Conservation (phyloP, 2,113 vertebrate genomes). For the Todiramphus chloris region DNA sequence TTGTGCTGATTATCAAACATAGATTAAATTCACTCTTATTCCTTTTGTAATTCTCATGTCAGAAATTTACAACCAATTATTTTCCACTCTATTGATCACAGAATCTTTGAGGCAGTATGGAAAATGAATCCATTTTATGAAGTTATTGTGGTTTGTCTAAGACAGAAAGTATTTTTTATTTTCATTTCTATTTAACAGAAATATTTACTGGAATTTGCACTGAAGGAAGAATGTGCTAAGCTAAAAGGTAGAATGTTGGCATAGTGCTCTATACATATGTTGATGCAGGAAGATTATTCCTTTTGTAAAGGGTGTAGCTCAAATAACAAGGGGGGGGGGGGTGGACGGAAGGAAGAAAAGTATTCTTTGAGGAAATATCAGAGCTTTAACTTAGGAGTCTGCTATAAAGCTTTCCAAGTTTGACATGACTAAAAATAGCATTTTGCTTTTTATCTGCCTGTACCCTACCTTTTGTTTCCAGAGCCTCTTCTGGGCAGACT, state of each 20-base stretch:
- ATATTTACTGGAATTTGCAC: constrained; percentile 37
- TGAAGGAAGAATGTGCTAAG: not conserved
- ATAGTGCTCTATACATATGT: not conserved
- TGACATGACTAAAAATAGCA: not conserved
- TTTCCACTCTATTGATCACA: constrained; percentile 2
- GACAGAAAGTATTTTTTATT: constrained; percentile 14
- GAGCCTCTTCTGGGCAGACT: not conserved
- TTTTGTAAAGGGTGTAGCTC: not conserved
- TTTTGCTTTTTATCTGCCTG: not conserved
- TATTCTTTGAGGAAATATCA: not conserved
- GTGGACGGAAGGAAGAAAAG: too few relatives aligned
- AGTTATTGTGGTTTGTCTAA: constrained; percentile 53
- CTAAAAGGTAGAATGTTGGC: not conserved
- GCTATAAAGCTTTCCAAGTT: not conserved
- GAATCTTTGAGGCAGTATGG: not conserved
- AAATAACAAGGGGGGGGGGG: too few relatives aligned
- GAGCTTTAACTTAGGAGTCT: not conserved
- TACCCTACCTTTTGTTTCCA: not conserved
- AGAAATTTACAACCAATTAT: not conserved
- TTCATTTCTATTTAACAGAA: constrained; percentile 46
- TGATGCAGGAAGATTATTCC: not conserved
- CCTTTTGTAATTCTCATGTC: not conserved
- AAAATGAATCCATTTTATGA: constrained; percentile 39
- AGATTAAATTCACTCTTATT: not conserved
- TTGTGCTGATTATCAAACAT: not conserved